phyloP scores from a whole-genome alignment of 2,113 vertebrate genomes.

The Gracilinanus agilis region DNA sequence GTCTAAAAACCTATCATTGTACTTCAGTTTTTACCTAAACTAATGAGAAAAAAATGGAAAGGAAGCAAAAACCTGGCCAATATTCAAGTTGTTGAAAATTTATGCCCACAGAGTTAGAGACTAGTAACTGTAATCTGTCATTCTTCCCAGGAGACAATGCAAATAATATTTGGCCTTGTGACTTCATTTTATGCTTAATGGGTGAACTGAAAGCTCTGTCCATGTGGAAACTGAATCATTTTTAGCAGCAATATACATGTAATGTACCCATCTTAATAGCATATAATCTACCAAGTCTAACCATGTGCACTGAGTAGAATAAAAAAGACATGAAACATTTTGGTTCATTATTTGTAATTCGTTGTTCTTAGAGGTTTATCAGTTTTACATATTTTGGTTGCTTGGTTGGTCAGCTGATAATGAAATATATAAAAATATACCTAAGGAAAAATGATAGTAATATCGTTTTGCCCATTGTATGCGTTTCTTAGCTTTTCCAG shows the following conservation, averaged over 20 bases:
- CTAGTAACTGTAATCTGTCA: background rate
- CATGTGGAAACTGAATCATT: background rate
- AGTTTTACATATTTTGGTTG: background rate
- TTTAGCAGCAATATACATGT: background rate
- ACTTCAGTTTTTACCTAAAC: background rate
- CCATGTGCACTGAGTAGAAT: background rate
- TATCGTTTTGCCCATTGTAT: background rate
- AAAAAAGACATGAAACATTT: background rate
- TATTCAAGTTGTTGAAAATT: background rate
- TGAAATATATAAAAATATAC: background rate
- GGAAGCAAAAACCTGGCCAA: background rate
- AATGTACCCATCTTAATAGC: background rate
- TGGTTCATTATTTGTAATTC: background rate
- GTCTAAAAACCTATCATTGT: background rate
- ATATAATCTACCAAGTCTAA: background rate
- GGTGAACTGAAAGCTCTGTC: background rate
- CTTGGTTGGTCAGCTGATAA: background rate
- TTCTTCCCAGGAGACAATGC: background rate
- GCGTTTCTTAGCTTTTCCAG: background rate
- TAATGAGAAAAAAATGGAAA: background rate
- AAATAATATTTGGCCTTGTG: background rate
- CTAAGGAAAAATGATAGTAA: background rate
- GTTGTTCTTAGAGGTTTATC: background rate
- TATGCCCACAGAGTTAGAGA: background rate
- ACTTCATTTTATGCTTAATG: background rate